Conservation (phyloP, 2,797 vertebrate species). For the Chelonia mydas region DNA sequence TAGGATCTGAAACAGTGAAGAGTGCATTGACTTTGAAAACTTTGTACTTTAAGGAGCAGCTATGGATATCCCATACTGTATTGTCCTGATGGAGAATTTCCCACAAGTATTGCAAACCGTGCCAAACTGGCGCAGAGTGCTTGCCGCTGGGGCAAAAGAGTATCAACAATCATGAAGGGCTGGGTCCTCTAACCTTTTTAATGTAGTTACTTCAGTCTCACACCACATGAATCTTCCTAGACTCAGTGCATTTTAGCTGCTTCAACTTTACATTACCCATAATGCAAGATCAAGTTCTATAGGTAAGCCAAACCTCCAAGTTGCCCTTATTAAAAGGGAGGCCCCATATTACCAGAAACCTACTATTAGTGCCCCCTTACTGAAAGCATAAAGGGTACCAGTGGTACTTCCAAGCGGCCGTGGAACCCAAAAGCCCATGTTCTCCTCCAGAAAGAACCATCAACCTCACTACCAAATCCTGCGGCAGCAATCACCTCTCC, state of each 20-base stretch:
- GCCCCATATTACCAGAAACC: neutral
- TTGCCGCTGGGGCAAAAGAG: too few relatives aligned
- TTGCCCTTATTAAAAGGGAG: neutral
- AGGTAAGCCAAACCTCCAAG: neutral
- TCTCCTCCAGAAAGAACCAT: neutral
- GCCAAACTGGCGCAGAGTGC: neutral
- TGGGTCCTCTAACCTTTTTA: neutral
- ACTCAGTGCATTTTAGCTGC: neutral
- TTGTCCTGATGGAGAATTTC: neutral
- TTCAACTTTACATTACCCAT: neutral
- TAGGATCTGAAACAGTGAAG: neutral
- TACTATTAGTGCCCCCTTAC: neutral
- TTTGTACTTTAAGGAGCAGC: neutral
- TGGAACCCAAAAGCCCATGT: neutral
- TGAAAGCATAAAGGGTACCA: neutral
- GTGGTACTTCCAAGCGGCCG: rapidly evolving
- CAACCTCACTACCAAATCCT: neutral
- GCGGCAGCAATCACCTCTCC: neutral
- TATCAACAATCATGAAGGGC: neutral
- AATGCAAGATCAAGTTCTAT: neutral
- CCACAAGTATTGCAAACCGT: neutral
- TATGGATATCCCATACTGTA: neutral
- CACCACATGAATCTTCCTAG: neutral
- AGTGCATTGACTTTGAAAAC: neutral
- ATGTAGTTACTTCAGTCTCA: neutral